Evolutionary conservation across 2,797 vertebrate genomes (phyloP).

Genomic region (Tamandua tetradactyla): DNA sequence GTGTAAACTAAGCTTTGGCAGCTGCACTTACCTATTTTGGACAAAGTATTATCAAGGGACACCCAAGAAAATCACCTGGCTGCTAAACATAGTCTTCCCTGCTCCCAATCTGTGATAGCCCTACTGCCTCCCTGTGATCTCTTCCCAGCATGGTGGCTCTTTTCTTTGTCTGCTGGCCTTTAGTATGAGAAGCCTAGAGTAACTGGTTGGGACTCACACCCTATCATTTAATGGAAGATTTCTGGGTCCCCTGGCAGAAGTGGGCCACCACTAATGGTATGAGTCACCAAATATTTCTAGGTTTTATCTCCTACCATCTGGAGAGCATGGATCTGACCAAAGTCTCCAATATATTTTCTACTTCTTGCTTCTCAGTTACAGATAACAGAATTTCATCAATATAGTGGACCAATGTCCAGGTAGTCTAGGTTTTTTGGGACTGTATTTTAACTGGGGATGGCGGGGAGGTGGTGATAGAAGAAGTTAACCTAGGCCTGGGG

Average conservation of each 20-base stretch:
- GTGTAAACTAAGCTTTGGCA: neutral
- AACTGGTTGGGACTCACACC: neutral
- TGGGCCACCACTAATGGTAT: neutral
- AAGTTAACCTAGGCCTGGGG: neutral
- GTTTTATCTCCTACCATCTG: neutral
- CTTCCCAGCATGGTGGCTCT: neutral
- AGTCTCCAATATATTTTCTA: neutral
- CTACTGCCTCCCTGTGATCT: neutral
- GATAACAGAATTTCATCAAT: neutral
- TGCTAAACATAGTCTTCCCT: neutral
- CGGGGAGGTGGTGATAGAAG: too few species aligned
- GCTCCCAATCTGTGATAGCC: neutral
- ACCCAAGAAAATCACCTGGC: neutral
- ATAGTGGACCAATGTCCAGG: neutral
- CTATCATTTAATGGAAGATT: constrained; percentile 13
- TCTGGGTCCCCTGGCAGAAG: neutral
- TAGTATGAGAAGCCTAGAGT: neutral
- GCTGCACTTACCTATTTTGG: neutral
- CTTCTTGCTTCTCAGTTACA: neutral
- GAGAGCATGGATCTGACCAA: neutral
- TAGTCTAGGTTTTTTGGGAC: neutral
- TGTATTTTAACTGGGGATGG: neutral
- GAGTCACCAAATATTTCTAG: neutral
- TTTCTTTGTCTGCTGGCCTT: neutral
- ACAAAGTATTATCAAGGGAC: neutral